These are phyloP conservation scores for Cosmia trapezina DNA, from an alignment of 2,888 invertebrate genomes.

Conservation along the genomic window DNA sequence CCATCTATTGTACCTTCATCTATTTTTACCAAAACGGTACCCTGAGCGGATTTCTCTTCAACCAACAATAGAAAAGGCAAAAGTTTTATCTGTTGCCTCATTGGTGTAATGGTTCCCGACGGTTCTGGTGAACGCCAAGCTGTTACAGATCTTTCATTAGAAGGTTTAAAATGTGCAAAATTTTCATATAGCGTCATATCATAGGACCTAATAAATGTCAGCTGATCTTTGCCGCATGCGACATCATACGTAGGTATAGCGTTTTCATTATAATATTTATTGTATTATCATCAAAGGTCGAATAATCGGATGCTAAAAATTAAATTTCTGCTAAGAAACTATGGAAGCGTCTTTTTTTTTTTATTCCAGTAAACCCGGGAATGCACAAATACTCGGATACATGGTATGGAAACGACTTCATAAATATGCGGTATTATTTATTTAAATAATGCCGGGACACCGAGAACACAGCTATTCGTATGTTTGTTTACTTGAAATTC, in stretches of 20 bases:
- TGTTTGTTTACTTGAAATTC: too few relatives aligned
- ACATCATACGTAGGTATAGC: not conserved
- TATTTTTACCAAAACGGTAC: slow-evolving; percentile 46
- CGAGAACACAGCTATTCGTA: too few relatives aligned
- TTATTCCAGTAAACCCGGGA: too few relatives aligned
- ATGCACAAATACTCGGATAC: too few relatives aligned
- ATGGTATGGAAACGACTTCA: too few relatives aligned
- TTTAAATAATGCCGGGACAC: too few relatives aligned
- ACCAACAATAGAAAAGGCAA: slow-evolving; percentile 46
- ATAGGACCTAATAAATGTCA: too few relatives aligned
- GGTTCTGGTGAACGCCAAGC: not conserved
- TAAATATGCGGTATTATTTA: too few relatives aligned
- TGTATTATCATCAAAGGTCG: too few relatives aligned
- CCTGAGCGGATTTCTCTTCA: slow-evolving; percentile 18
- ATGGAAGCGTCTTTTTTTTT: too few relatives aligned
- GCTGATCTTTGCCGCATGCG: not conserved
- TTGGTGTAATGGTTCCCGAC: not conserved
- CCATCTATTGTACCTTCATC: slow-evolving; percentile 52
- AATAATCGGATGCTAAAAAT: too few relatives aligned
- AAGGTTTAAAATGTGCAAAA: not conserved
- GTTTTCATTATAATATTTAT: not conserved
- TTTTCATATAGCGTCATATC: not conserved
- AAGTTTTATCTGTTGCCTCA: slow-evolving; percentile 6
- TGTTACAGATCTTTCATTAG: not conserved
- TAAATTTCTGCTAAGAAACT: too few relatives aligned